A percentile compares a stretch with the other conserved stretches of the same genome.
Evolutionary conservation across 1,140 invertebrate species (phyloP).

Genomic region (Papilio polytes): DNA sequence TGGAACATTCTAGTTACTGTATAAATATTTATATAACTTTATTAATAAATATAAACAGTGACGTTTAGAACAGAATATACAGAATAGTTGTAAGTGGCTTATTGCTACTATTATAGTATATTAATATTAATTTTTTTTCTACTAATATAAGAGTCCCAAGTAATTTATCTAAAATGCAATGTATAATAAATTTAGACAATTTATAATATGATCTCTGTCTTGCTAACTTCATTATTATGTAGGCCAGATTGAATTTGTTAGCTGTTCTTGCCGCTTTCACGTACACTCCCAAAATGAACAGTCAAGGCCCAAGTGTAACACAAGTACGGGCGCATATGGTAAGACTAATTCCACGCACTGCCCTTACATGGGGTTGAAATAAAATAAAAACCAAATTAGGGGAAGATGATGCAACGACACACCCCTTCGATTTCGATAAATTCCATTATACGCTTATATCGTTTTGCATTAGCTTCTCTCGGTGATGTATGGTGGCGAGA

Average conservation of each 20-base stretch:
- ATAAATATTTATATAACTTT: too few species aligned
- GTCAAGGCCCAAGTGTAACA: slow-evolving; percentile 75
- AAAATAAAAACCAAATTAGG: slow-evolving; percentile 81
- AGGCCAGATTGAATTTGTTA: neutral
- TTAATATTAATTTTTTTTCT: neutral
- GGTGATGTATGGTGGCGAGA: slow-evolving; percentile 47
- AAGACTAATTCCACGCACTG: slow-evolving; percentile 77
- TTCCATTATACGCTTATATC: slow-evolving; percentile 77
- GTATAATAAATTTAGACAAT: too few species aligned
- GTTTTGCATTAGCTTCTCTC: slow-evolving; percentile 64
- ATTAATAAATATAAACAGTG: too few species aligned
- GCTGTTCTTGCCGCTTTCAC: slow-evolving; percentile 38
- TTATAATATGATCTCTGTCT: too few species aligned
- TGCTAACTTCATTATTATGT: too few species aligned
- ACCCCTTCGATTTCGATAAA: slow-evolving; percentile 81
- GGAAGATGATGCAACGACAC: slow-evolving; percentile 76
- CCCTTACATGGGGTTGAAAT: slow-evolving; percentile 67
- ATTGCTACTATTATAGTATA: too few species aligned
- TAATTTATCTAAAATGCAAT: neutral
- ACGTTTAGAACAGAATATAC: too few species aligned
- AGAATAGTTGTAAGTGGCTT: too few species aligned
- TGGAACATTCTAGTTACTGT: too few species aligned
- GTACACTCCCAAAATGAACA: slow-evolving; percentile 71
- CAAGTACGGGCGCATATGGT: slow-evolving; percentile 81
- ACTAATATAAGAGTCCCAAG: neutral